These are phyloP conservation scores for Buceros bicornis DNA, from an alignment of 2,797 vertebrate species.

Conservation along the genomic window DNA sequence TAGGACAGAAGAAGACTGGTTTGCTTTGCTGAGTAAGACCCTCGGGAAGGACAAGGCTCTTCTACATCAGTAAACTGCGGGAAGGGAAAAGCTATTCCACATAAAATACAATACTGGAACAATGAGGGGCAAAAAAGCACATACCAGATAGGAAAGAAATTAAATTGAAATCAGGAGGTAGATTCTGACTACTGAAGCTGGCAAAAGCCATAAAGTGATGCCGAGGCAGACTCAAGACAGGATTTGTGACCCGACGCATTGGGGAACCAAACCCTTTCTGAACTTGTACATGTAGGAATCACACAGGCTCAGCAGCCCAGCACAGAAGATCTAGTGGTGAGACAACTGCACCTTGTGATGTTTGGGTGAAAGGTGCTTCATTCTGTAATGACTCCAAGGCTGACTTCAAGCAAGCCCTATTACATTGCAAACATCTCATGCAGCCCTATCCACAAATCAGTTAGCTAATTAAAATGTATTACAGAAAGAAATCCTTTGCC, in stretches of 20 bases:
- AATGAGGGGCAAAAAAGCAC: not conserved
- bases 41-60: not conserved
- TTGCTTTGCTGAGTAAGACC: not conserved
- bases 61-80: not conserved
- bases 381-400: not conserved
- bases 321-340: not conserved
- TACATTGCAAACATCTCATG: not conserved
- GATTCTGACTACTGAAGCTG: not conserved
- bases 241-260: not conserved
- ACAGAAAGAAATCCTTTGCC: not conserved
- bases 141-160: not conserved
- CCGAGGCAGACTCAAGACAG: not conserved
- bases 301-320: not conserved
- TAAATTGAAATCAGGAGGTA: not conserved
- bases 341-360: not conserved
- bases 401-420: not conserved
- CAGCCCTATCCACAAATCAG: not conserved
- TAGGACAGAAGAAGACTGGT: not conserved
- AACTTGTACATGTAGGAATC: not conserved
- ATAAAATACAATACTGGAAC: not conserved
- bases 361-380: not conserved
- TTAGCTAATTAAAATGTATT: not conserved
- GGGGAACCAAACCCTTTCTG: not conserved
- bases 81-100: not conserved
- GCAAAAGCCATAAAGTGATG: not conserved